Percentiles rank a stretch among this genome's conserved stretches.
Evolutionary conservation across 2,888 invertebrate species (phyloP).

Genomic region (Monochamus alternatus): DNA sequence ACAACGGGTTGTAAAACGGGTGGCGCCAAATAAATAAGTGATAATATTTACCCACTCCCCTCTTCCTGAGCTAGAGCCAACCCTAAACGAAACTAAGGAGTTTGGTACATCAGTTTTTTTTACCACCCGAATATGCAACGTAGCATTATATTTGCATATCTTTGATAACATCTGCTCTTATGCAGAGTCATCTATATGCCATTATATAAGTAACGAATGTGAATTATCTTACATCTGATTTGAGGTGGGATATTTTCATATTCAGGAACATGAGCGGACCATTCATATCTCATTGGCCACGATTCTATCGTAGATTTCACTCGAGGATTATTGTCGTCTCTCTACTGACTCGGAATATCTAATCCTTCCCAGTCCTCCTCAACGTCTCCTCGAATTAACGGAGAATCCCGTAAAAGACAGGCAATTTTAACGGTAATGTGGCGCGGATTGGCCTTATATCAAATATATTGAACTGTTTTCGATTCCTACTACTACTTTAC

Average conservation of each 20-base stretch:
- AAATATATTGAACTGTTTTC: neutral
- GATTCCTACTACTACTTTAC: conserved; percentile 5
- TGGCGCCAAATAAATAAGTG: no score
- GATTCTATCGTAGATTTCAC: conserved; percentile 26
- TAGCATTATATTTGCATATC: no score
- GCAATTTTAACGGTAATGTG: conserved; percentile 19
- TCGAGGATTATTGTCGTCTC: conserved; percentile 20
- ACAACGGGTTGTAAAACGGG: no score
- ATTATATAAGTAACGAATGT: neutral
- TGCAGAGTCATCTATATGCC: no score
- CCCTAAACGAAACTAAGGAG: no score
- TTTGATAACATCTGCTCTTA: no score
- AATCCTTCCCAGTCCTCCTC: conserved; percentile 19
- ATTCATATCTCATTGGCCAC: conserved; percentile 27
- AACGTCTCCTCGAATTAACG: conserved; percentile 13
- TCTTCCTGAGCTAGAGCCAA: no score
- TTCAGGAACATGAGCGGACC: neutral
- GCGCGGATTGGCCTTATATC: conserved; percentile 5
- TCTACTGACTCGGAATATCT: conserved; percentile 25
- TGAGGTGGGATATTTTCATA: neutral
- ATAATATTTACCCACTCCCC: no score
- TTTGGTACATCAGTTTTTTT: no score
- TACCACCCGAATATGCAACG: no score
- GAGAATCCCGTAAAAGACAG: conserved; percentile 1
- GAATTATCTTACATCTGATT: neutral